Evolutionary conservation across 2,797 vertebrate genomes (phyloP).

Genomic region (Ctenopoma kingsleyae): DNA sequence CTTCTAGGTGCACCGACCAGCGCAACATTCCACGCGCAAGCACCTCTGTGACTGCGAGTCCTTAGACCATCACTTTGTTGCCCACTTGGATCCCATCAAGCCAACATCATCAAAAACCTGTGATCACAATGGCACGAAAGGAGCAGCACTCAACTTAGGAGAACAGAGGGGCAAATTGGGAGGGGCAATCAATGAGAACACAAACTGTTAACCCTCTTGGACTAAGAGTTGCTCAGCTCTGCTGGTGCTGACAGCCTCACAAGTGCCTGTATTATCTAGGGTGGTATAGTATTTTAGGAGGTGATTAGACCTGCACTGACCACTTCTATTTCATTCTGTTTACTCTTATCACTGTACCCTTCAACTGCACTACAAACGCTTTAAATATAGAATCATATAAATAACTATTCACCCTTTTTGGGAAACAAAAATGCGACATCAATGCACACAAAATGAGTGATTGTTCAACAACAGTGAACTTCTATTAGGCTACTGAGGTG

Average conservation of each 20-base stretch:
- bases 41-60: constrained; percentile 64
- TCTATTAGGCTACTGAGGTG: background rate
- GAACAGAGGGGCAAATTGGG: constrained; percentile 21
- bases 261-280: constrained; percentile 66
- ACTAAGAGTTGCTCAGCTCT: constrained; percentile 38
- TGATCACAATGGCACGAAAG: constrained; percentile 25
- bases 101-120: constrained; percentile 58
- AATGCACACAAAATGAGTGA: background rate
- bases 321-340: constrained; percentile 59
- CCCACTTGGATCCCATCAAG: constrained; percentile 58
- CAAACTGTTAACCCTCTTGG: constrained; percentile 51
- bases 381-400: constrained; percentile 37
- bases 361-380: constrained; percentile 28
- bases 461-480: background rate
- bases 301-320: constrained; percentile 70
- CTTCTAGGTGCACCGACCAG: constrained; percentile 99
- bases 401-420: constrained; percentile 9
- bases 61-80: constrained; percentile 80
- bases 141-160: constrained; percentile 14
- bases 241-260: constrained; percentile 60
- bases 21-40: constrained; percentile 91
- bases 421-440: background rate
- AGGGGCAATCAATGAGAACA: constrained; percentile 26
- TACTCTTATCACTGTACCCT: constrained; percentile 37
- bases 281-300: constrained; percentile 78